These are phyloP conservation scores for Drosophila sp. DNA, from an alignment of 1,140 invertebrate genomes.

Conservation along the genomic window DNA sequence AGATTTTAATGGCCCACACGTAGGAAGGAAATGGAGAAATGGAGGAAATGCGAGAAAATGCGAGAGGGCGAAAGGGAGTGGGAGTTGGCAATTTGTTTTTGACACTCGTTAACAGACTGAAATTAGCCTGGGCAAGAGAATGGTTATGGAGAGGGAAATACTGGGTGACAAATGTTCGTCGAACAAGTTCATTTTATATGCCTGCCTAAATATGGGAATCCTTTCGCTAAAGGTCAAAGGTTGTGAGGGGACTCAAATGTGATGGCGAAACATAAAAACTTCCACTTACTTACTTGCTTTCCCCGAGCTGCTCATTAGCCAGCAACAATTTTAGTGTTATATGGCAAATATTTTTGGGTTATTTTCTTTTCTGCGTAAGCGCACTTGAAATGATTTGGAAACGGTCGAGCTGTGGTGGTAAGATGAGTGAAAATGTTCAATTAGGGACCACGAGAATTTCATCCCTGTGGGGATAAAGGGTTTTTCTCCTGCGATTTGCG, in stretches of 20 bases:
- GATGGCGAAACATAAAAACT: conserved; percentile 16
- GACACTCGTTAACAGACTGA: conserved; percentile 49
- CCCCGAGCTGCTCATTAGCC: conserved; percentile 61
- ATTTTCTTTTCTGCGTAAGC: conserved; percentile 32
- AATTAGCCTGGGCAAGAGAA: background rate
- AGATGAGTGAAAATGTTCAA: conserved; percentile 67
- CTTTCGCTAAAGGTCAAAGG: conserved; percentile 57
- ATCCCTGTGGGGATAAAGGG: conserved; percentile 50
- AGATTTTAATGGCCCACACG: conserved; percentile 53
- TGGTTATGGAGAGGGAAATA: conserved; percentile 22
- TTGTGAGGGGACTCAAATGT: conserved; percentile 24
- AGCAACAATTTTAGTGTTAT: conserved; percentile 24
- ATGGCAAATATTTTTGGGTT: conserved; percentile 8
- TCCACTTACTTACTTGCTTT: conserved; percentile 19
- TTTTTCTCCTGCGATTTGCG: conserved; percentile 23
- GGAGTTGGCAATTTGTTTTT: conserved; percentile 36
- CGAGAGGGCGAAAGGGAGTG: background rate
- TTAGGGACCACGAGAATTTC: conserved; percentile 44
- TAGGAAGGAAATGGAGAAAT: background rate
- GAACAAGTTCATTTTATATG: conserved; percentile 11
- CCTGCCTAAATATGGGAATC: background rate
- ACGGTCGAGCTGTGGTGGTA: conserved; percentile 29
- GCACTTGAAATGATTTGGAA: conserved; percentile 66
- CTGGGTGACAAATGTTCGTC: conserved; percentile 34
- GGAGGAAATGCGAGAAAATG: conserved; percentile 3